phyloP scores from a whole-genome alignment of 2,888 invertebrate species.

The Luperina nickerlii region DNA sequence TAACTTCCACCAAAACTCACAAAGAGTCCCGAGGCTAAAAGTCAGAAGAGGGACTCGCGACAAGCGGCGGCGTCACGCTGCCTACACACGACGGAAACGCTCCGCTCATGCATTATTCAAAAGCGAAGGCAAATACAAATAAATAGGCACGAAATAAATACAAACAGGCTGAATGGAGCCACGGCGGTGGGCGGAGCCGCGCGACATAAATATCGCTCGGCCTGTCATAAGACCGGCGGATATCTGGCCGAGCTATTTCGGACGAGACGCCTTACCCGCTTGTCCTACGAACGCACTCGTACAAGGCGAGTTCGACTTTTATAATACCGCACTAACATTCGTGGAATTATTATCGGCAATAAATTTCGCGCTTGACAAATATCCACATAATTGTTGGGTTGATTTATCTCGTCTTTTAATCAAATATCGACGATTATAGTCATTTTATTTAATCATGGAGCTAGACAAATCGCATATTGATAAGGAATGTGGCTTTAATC shows the following conservation, averaged over 20 bases:
- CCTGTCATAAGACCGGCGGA: conserved; percentile 87
- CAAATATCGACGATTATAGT: conserved; percentile 64
- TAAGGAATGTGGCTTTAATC: conserved; percentile 48
- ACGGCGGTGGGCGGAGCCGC: conserved; percentile 87
- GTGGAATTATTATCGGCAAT: conserved; percentile 62
- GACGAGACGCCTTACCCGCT: conserved; percentile 75
- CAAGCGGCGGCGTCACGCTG: conserved; percentile 88
- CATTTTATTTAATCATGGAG: conserved; percentile 56
- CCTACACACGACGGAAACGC: conserved; percentile 90
- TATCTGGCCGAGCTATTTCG: conserved; percentile 86
- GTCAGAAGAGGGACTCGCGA: conserved; percentile 74
- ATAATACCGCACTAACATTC: conserved; percentile 60
- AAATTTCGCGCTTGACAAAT: conserved; percentile 67
- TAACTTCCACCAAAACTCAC: conserved; percentile 54
- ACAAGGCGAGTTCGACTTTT: conserved; percentile 57
- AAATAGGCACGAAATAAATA: conserved; percentile 90
- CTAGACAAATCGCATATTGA: conserved; percentile 55
- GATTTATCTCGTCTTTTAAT: conserved; percentile 66
- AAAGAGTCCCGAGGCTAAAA: conserved; percentile 70
- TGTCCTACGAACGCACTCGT: conserved; percentile 58
- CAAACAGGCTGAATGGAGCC: conserved; percentile 90
- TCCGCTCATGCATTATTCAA: conserved; percentile 90
- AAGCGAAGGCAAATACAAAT: conserved; percentile 89
- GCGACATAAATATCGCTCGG: conserved; percentile 89
- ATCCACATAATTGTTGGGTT: conserved; percentile 60